A percentile compares a stretch with the other conserved stretches of the same genome.
Conservation (phyloP, 2,113 vertebrate species). For the Cryptomyrus ogoouensis region DNA sequence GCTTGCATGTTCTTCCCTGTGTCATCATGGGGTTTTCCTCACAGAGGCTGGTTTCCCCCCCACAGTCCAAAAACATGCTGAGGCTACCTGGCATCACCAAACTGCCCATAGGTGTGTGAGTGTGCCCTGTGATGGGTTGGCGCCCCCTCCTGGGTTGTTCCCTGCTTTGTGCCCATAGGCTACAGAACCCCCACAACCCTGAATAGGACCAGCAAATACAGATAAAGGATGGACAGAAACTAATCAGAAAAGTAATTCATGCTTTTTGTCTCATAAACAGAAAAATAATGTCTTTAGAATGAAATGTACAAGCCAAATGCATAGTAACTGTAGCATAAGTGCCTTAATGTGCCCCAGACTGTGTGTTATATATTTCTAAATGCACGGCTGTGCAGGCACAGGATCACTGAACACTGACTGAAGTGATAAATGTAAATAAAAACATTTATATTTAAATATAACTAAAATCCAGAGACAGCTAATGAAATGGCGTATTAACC, state of each 20-base stretch:
- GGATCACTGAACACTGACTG: neutral
- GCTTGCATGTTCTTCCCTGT: neutral
- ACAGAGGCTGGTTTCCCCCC: neutral
- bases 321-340: neutral
- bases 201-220: neutral
- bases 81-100: neutral
- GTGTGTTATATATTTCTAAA: neutral
- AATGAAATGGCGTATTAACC: neutral
- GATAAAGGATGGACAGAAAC: neutral
- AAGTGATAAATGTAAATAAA: neutral
- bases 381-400: neutral
- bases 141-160: neutral
- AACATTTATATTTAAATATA: neutral
- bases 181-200: neutral
- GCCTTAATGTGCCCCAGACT: neutral
- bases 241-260: neutral
- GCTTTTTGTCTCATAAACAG: neutral
- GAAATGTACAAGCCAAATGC: neutral
- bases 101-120: neutral
- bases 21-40: neutral
- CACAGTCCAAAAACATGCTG: neutral
- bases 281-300: neutral
- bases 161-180: neutral
- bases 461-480: neutral
- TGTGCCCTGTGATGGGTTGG: neutral